A percentile compares a stretch with the other conserved stretches of the same genome.
phyloP scores from a whole-genome alignment of 2,797 vertebrate species.

The Distichodus sexfasciatus region DNA sequence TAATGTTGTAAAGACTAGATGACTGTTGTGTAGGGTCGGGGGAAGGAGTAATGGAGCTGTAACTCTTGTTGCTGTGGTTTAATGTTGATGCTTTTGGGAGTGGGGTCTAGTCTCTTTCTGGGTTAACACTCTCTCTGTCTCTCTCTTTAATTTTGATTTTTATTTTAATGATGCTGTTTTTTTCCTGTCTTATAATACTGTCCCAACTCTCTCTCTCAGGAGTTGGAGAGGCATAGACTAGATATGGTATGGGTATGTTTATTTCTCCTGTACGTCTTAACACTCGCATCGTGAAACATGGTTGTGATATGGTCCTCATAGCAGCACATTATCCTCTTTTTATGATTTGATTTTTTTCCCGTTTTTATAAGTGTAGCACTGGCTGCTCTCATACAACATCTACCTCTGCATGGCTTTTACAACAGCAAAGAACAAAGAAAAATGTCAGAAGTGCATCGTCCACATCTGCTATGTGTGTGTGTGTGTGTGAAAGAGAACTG shows the following conservation, averaged over 20 bases:
- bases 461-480: conserved; percentile 92
- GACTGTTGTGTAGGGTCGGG: background rate
- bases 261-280: conserved; percentile 94
- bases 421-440: conserved; percentile 46
- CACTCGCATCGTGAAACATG: conserved; percentile 99
- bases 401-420: conserved; percentile 99
- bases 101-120: conserved; percentile 64
- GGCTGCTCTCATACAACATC: conserved; percentile 99
- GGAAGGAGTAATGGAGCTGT: conserved; percentile 44
- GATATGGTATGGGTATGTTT: conserved; percentile 99
- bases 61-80: conserved; percentile 60
- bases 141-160: conserved; percentile 56
- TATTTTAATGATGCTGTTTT: conserved; percentile 81
- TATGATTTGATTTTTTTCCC: background rate
- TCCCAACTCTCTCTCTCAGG: conserved; percentile 99
- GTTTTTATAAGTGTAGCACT: conserved; percentile 89
- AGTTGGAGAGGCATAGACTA: conserved; percentile 99
- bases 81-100: conserved; percentile 85
- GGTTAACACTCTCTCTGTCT: conserved; percentile 64
- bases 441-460: conserved; percentile 83
- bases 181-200: conserved; percentile 99
- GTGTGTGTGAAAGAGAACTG: conserved; percentile 77
- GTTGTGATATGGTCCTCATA: conserved; percentile 99
- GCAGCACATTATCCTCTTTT: conserved; percentile 85
- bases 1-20: conserved; percentile 12